These are phyloP conservation scores for Myiozetetes cayanensis DNA, from an alignment of 2,113 vertebrate species.

Conservation along the genomic window DNA sequence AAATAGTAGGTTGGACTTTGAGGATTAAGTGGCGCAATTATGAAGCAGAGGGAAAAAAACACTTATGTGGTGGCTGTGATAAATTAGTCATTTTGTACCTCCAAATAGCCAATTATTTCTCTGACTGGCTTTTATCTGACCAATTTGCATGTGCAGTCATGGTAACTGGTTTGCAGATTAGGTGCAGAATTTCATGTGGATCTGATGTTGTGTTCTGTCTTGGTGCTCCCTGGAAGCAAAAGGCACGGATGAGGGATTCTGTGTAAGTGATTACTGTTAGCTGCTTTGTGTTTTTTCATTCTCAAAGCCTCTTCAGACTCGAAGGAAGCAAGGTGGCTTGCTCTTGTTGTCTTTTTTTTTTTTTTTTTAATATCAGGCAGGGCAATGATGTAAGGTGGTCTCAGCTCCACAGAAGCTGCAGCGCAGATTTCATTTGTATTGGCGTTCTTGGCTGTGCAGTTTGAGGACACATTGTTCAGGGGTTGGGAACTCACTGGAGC, in stretches of 20 bases:
- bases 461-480: neutral
- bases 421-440: slow-evolving; percentile 24
- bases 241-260: neutral
- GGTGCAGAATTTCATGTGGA: slow-evolving; percentile 31
- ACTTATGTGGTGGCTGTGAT: slow-evolving; percentile 50
- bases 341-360: neutral
- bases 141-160: slow-evolving; percentile 69
- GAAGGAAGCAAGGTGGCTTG: slow-evolving; percentile 3
- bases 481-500: neutral
- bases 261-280: neutral
- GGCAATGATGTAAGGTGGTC: neutral
- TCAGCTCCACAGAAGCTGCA: neutral
- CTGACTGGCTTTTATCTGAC: slow-evolving; percentile 64
- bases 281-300: neutral
- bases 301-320: neutral
- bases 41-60: neutral
- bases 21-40: slow-evolving; percentile 35
- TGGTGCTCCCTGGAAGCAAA: neutral
- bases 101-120: slow-evolving; percentile 63
- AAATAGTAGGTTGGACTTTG: neutral
- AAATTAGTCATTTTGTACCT: slow-evolving; percentile 64
- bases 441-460: neutral
- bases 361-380: neutral
- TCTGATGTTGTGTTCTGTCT: slow-evolving; percentile 31
- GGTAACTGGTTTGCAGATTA: slow-evolving; percentile 63